Conservation (phyloP, 2,888 invertebrate genomes). For the Suillia variegata region DNA sequence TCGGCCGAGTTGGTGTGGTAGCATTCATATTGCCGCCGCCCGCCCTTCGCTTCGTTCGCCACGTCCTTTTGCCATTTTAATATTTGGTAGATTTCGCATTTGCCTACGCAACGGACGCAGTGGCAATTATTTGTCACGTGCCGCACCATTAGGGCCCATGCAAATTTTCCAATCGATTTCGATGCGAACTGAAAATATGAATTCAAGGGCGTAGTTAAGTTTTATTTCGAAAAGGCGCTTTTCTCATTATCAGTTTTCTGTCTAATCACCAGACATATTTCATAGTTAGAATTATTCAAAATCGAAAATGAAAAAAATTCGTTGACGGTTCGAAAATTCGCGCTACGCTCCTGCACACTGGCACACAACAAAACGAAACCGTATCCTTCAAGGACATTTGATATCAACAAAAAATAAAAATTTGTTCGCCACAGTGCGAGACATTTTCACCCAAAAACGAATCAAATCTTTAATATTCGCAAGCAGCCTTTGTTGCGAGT, state of each 20-base stretch:
- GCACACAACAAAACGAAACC: too few species aligned
- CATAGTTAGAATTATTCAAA: too few species aligned
- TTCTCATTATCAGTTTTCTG: too few species aligned
- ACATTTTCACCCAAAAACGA: background rate
- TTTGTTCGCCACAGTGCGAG: too few species aligned
- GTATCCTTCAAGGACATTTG: conserved; percentile 40
- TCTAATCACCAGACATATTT: too few species aligned
- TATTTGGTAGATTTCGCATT: background rate
- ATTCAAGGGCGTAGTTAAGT: background rate
- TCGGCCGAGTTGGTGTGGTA: conserved; percentile 1
- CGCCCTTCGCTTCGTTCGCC: background rate
- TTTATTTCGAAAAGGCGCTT: background rate
- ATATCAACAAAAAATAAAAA: conserved; percentile 29
- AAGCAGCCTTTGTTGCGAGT: too few species aligned
- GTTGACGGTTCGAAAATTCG: too few species aligned
- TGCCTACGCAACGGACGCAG: conserved; percentile 4
- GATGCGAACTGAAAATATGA: conserved; percentile 4
- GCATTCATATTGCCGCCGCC: background rate
- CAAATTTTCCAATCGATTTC: conserved; percentile 42
- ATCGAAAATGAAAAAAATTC: too few species aligned
- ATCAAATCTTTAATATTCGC: background rate
- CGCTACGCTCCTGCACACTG: too few species aligned
- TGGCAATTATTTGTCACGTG: conserved; percentile 55
- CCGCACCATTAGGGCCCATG: conserved; percentile 38
- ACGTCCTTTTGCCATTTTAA: background rate